phyloP scores from a whole-genome alignment of 1,140 invertebrate genomes.

The Melitaea cinxia region DNA sequence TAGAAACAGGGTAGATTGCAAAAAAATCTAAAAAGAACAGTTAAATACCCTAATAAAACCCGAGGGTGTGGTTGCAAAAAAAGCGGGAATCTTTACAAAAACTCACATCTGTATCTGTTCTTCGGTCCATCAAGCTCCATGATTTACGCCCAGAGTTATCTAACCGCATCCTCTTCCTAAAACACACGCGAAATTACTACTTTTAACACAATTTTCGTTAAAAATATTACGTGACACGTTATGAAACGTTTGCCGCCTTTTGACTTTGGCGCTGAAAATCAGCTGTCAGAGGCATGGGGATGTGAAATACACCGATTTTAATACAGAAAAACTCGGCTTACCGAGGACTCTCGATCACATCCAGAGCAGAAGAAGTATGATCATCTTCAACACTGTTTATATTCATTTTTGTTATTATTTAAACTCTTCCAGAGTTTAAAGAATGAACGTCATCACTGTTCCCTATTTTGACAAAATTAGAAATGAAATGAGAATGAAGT shows the following conservation, averaged over 20 bases:
- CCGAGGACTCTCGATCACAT: conserved; percentile 59
- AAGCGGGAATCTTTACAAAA: conserved; percentile 45
- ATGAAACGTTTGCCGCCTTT: conserved; percentile 62
- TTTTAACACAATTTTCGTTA: neutral
- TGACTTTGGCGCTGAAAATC: conserved; percentile 72
- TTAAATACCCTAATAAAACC: neutral
- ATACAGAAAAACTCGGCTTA: conserved; percentile 39
- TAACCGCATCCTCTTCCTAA: conserved; percentile 61
- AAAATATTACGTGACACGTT: conserved; percentile 35
- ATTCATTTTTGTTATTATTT: conserved; percentile 53
- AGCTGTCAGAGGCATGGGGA: conserved; percentile 64
- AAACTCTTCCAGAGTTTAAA: conserved; percentile 25
- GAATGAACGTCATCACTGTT: conserved; percentile 44
- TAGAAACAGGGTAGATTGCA: neutral
- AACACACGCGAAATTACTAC: conserved; percentile 33
- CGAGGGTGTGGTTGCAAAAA: conserved; percentile 38
- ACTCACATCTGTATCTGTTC: conserved; percentile 64
- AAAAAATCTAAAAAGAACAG: too few species aligned
- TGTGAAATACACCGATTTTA: conserved; percentile 4
- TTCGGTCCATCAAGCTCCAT: conserved; percentile 70
- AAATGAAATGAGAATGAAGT: conserved; percentile 27
- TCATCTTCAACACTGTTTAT: conserved; percentile 50
- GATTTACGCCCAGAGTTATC: conserved; percentile 58
- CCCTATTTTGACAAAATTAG: conserved; percentile 23
- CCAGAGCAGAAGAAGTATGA: conserved; percentile 36